phyloP scores from a whole-genome alignment of 2,797 vertebrate genomes.

The Phoxinus dragarum region DNA sequence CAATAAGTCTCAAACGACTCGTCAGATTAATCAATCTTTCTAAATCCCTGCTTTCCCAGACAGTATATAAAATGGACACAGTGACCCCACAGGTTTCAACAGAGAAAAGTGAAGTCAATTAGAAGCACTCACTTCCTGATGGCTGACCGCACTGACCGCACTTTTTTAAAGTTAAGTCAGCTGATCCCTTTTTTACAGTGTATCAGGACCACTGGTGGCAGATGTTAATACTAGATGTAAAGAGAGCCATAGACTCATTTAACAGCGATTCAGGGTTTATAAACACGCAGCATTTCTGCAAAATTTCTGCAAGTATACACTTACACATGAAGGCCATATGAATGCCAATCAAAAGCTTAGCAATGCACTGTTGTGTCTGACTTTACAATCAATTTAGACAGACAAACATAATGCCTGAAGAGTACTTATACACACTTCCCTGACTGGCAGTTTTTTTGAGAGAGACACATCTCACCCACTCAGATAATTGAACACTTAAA shows the following conservation, averaged over 20 bases:
- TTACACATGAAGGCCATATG: not conserved
- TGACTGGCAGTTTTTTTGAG: not conserved
- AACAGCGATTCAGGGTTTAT: not conserved
- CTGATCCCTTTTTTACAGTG: too few relatives aligned
- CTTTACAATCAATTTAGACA: not conserved
- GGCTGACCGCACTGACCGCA: too few relatives aligned
- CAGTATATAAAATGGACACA: too few relatives aligned
- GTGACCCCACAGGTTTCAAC: too few relatives aligned
- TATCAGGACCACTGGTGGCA: not conserved
- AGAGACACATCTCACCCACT: slow-evolving; percentile 9
- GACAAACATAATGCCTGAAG: not conserved
- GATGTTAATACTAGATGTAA: slow-evolving; percentile 6
- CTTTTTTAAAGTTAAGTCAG: too few relatives aligned
- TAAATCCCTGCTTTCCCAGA: too few relatives aligned
- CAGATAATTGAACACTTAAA: slow-evolving; percentile 38
- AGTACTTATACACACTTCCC: not conserved
- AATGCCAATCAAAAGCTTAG: not conserved
- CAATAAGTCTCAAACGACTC: too few relatives aligned
- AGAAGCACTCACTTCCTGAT: too few relatives aligned
- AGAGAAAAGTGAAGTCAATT: too few relatives aligned
- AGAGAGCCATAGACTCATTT: not conserved
- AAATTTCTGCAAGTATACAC: not conserved
- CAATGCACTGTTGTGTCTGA: not conserved
- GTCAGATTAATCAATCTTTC: too few relatives aligned
- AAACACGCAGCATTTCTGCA: not conserved